phyloP scores from a whole-genome alignment of 1,140 invertebrate genomes.

The Tenebrio molitor region DNA sequence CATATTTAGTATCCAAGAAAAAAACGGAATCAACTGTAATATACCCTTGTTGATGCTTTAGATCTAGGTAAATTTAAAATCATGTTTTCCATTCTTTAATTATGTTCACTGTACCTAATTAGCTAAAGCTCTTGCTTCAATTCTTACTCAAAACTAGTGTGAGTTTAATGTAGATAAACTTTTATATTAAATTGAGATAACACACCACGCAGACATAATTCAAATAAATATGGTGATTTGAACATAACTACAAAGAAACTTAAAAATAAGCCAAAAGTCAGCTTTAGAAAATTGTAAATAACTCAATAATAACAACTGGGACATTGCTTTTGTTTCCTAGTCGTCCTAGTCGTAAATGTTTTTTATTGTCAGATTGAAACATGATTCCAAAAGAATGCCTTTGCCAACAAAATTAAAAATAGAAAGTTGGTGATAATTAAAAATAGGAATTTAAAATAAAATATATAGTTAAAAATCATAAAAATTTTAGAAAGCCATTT shows the following conservation, averaged over 20 bases:
- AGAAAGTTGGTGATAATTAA: background rate
- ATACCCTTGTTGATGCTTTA: no score
- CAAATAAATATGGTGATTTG: background rate
- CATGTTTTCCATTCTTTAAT: no score
- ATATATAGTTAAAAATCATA: no score
- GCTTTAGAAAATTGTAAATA: background rate
- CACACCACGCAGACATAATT: background rate
- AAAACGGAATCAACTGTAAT: no score
- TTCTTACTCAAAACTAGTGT: no score
- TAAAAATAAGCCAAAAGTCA: slow-evolving; percentile 2
- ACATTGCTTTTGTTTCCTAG: slow-evolving; percentile 17
- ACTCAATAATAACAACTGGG: background rate
- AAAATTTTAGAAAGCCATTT: no score
- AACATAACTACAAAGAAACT: background rate
- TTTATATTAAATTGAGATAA: no score
- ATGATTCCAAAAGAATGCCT: slow-evolving; percentile 1
- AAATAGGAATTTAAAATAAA: background rate
- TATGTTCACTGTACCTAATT: no score
- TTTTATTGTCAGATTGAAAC: slow-evolving; percentile 20
- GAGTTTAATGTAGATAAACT: no score
- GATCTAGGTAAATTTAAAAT: no score
- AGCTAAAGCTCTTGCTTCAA: no score
- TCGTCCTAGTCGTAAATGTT: slow-evolving; percentile 31
- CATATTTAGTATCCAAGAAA: no score
- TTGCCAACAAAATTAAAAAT: slow-evolving; percentile 11